Conservation (phyloP, 2,797 vertebrate genomes). For the Poecilia picta region DNA sequence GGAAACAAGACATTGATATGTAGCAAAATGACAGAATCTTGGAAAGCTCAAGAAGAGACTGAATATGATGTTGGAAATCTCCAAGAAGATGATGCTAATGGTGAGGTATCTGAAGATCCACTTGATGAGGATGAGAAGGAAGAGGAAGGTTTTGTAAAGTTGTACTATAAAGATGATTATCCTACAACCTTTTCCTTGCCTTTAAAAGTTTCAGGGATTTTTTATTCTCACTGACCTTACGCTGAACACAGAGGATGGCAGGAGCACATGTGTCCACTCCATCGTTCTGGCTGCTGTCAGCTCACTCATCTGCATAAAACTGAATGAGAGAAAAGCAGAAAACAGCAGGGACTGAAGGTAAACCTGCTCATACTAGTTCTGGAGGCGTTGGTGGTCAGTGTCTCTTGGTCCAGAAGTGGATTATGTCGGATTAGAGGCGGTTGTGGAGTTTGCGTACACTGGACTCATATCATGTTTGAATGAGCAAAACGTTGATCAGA, state of each 20-base stretch:
- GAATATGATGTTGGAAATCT: background rate
- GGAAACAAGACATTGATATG: background rate
- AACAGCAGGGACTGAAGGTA: background rate
- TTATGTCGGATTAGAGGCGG: constrained; percentile 62
- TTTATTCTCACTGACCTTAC: constrained; percentile 76
- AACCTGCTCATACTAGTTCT: background rate
- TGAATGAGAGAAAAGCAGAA: constrained; percentile 14
- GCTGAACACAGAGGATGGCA: constrained; percentile 59
- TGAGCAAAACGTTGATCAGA: constrained; percentile 28
- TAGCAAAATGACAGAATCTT: constrained; percentile 10
- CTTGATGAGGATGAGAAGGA: constrained; percentile 13
- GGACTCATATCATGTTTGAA: constrained; percentile 62
- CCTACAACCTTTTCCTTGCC: constrained; percentile 56
- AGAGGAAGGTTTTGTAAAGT: constrained; percentile 33
- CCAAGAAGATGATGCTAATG: background rate
- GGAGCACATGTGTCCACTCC: constrained; percentile 58
- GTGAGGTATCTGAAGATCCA: background rate
- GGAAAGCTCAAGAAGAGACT: constrained; percentile 7
- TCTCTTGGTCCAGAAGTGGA: constrained; percentile 53
- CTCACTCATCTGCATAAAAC: constrained; percentile 42
- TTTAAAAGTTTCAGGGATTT: constrained; percentile 63
- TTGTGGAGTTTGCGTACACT: constrained; percentile 82
- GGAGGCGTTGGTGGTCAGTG: constrained; percentile 24
- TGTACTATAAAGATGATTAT: constrained; percentile 49
- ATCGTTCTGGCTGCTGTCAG: constrained; percentile 78